Conservation (phyloP, 2,113 vertebrate genomes). For the Trematocara macrostoma region DNA sequence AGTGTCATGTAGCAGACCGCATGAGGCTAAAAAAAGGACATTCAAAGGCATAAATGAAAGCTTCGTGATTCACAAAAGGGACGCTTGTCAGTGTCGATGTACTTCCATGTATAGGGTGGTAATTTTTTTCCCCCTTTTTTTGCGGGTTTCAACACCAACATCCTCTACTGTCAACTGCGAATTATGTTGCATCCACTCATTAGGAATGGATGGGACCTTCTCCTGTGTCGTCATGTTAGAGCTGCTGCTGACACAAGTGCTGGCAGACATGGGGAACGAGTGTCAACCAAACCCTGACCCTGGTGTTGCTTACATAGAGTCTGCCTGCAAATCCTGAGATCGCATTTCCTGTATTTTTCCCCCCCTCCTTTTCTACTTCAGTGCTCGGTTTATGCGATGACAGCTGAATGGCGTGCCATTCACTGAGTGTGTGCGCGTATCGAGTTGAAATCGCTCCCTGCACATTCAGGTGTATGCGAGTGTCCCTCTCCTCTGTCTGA, state of each 20-base stretch:
- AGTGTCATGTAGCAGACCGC: slow-evolving; percentile 16
- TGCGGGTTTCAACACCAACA: not conserved
- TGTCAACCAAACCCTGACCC: slow-evolving; percentile 29
- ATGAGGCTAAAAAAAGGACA: not conserved
- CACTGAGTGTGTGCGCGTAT: not conserved
- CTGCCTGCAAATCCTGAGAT: slow-evolving; percentile 23
- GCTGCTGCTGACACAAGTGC: slow-evolving; percentile 10
- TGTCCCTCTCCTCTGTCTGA: not conserved
- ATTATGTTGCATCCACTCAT: slow-evolving; percentile 43
- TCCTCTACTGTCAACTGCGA: not conserved
- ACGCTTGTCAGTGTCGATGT: not conserved
- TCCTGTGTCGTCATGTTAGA: slow-evolving; percentile 40
- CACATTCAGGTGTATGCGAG: not conserved
- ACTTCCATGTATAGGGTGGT: not conserved
- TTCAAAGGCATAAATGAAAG: not conserved
- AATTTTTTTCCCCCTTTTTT: not conserved
- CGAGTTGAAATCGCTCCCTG: not conserved
- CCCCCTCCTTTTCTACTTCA: not conserved
- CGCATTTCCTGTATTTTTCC: slow-evolving; percentile 9
- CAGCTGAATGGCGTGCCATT: not conserved
- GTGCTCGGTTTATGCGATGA: not conserved
- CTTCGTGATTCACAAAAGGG: not conserved
- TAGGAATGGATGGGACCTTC: slow-evolving; percentile 49
- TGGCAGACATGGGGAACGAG: slow-evolving; percentile 19
- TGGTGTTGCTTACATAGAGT: slow-evolving; percentile 50